Evolutionary conservation across 2,797 vertebrate genomes (phyloP).

Genomic region (Sebastes steindachneri): DNA sequence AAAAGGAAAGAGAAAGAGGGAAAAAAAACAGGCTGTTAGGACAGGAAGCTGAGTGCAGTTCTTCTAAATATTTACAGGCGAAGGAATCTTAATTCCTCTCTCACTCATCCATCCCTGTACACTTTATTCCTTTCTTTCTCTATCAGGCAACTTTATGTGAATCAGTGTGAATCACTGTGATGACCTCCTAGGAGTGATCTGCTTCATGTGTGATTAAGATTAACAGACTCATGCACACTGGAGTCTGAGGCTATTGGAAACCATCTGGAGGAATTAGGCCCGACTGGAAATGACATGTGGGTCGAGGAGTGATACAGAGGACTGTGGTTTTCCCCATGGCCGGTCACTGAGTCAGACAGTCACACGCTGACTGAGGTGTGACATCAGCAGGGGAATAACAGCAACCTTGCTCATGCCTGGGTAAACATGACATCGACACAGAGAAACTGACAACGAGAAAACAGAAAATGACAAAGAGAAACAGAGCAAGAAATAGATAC

Average conservation of each 20-base stretch:
- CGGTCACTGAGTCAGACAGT: conserved; percentile 42
- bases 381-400: conserved; percentile 34
- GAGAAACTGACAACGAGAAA: conserved; percentile 5
- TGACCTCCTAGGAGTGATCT: neutral
- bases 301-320: conserved; percentile 19
- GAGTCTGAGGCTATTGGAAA: conserved; percentile 27
- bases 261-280: conserved; percentile 29
- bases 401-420: conserved; percentile 3
- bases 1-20: neutral
- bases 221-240: conserved; percentile 11
- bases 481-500: neutral
- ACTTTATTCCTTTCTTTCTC: neutral
- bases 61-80: conserved; percentile 66
- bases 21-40: neutral
- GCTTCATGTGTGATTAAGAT: conserved; percentile 31
- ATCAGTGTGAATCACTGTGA: conserved; percentile 32
- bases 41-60: conserved; percentile 9
- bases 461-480: conserved; percentile 20
- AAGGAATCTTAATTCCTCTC: conserved; percentile 35
- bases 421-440: conserved; percentile 20
- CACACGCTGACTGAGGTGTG: conserved; percentile 32
- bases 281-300: conserved; percentile 15
- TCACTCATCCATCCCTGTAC: neutral
- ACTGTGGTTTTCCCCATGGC: conserved; percentile 27
- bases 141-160: conserved; percentile 6